Base-by-base conservation (phyloP, 2,888 invertebrate species). In the Alviniconcha strummeri region DNA sequence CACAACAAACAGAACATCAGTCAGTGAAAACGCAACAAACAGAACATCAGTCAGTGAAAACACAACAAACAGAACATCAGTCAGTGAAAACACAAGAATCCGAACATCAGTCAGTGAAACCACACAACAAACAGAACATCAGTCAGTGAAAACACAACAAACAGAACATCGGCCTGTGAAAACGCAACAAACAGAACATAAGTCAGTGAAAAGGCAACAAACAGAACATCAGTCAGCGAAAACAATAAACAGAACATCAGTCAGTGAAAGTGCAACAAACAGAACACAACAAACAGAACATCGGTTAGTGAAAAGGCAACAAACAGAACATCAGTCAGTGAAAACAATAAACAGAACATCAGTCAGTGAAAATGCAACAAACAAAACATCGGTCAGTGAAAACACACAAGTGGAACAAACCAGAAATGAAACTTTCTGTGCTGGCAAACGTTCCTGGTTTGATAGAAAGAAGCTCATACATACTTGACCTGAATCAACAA, bases 31-130 rank as follows among this genome's bases (percentile, higher is more conserved):
- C 36, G 3, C 36, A 36, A 36, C 36, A 36, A 36, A 36, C 36
- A 36, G 84, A 67, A 17, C 82, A 85, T 9, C 84, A 77, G 4
- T 84, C 67, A 11, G 88, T 86, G 15, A 88, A 78, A 60, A 84
- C 83, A 5, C 81, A 79, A 17, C 79, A 17, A 64, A 80, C 36
- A 69, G 11, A 8, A 36, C 36, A 36, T 36, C 36, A 36, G 36
- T 36, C 36, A 36, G 36, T 36, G 36, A 36, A 36, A 36, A 36
- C 36, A 36, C 36, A 36, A 36, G 1, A 36, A 36, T 1, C 36
- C 0, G 36, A 36, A 36, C 36, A 36, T 3, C 36, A 36, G 36
- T 71, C 19, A 36, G 56, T 60, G 57, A 74, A 52, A 84, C n/a
- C n/a, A 9, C 15, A 15, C 9, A 64, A 15, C 64, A 13, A 64